Conservation (phyloP, 2,797 vertebrate genomes). For the Tragelaphus eurycerus region DNA sequence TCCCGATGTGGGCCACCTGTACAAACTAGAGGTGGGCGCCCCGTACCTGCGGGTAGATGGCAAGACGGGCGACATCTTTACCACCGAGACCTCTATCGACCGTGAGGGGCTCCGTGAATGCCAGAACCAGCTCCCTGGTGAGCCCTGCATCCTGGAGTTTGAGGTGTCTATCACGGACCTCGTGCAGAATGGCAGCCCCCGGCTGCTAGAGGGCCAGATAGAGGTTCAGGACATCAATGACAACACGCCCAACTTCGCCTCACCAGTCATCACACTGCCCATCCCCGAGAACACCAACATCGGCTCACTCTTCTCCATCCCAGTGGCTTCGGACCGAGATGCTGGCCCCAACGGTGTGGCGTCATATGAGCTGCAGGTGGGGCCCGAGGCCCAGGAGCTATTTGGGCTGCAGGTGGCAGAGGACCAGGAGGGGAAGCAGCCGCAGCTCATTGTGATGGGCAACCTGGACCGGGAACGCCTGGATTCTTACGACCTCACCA, state of each 20-base stretch:
- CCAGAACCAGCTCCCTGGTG: conserved; percentile 89
- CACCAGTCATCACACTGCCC: conserved; percentile 92
- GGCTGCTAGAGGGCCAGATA: conserved; percentile 96
- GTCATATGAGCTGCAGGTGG: conserved; percentile 91
- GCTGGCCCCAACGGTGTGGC: conserved; percentile 92
- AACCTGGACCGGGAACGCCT: conserved; percentile 95
- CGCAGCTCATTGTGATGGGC: conserved; percentile 96
- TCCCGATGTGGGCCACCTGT: conserved; percentile 94
- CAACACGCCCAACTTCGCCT: conserved; percentile 97
- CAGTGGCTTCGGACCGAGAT: conserved; percentile 92
- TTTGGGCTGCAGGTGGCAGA: conserved; percentile 95
- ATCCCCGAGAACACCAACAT: conserved; percentile 96
- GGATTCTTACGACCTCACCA: conserved; percentile 97
- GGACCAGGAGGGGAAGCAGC: conserved; percentile 94
- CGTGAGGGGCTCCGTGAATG: conserved; percentile 94
- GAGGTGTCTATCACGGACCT: conserved; percentile 98
- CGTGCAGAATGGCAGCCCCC: conserved; percentile 87
- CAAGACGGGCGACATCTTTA: conserved; percentile 97
- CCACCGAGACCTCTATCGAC: conserved; percentile 95
- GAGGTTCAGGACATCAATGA: conserved; percentile 97
- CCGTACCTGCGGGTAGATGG: conserved; percentile 95
- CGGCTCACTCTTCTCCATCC: conserved; percentile 92
- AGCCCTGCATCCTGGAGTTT: conserved; percentile 94
- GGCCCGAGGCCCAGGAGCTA: conserved; percentile 90
- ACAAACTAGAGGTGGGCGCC: conserved; percentile 95